Conservation (phyloP, 2,888 invertebrate genomes). For the Entomobrya proxima region DNA sequence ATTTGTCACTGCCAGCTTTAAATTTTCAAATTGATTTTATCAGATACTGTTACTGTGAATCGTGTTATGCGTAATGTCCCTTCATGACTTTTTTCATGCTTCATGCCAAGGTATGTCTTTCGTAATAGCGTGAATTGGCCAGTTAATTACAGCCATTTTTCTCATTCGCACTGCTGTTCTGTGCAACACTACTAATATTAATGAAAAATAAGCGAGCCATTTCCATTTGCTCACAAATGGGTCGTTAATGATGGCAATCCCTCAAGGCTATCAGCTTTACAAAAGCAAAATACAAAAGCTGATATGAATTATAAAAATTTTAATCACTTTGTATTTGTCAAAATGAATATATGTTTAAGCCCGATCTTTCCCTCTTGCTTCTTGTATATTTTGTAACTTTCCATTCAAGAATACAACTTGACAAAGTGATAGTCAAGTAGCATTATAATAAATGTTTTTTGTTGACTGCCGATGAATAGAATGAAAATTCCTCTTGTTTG, state of each 20-base stretch:
- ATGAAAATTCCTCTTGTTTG: conserved; percentile 27
- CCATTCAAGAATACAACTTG: neutral
- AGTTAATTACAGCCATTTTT: conserved; percentile 15
- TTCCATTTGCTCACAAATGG: neutral
- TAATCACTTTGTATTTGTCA: neutral
- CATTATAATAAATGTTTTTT: no score
- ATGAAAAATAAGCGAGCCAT: neutral
- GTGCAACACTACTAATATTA: no score
- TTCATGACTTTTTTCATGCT: no score
- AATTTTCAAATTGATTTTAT: no score
- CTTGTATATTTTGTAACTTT: neutral
- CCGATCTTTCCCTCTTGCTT: neutral
- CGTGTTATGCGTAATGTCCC: no score
- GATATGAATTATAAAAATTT: neutral
- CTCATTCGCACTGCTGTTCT: neutral
- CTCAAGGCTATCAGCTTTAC: neutral
- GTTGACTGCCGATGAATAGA: no score
- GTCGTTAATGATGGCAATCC: neutral
- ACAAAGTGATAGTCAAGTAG: neutral
- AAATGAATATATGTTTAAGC: no score
- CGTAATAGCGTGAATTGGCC: neutral
- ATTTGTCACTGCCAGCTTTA: no score
- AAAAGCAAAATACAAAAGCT: neutral
- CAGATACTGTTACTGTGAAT: no score
- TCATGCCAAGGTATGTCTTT: no score